Evolutionary conservation across 2,113 vertebrate species (phyloP).

Genomic region (Antigone vipio): DNA sequence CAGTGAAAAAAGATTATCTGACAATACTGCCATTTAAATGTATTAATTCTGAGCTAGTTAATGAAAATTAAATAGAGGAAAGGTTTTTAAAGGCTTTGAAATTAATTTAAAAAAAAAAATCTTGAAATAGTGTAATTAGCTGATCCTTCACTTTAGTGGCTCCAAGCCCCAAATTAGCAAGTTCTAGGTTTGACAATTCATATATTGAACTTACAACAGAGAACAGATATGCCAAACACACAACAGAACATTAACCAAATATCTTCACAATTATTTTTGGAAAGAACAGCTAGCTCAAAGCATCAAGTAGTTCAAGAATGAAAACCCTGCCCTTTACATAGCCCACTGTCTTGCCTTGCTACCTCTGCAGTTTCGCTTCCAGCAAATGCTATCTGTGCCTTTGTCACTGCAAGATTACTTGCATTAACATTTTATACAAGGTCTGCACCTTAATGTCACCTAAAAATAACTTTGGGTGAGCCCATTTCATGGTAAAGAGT

Average conservation of each 20-base stretch:
- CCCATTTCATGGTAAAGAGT: neutral
- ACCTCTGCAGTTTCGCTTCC: neutral
- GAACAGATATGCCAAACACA: neutral
- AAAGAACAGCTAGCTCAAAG: neutral
- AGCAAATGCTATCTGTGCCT: neutral
- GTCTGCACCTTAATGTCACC: neutral
- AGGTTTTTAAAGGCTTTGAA: neutral
- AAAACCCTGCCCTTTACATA: neutral
- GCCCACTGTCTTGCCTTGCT: neutral
- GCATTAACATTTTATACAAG: neutral
- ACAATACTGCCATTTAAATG: neutral
- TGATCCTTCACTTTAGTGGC: neutral
- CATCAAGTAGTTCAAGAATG: neutral
- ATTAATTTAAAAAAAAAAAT: neutral
- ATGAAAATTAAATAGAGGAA: constrained; percentile 11
- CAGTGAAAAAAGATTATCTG: constrained; percentile 1
- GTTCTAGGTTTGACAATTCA: neutral
- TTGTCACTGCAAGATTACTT: neutral
- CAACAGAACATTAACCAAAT: neutral
- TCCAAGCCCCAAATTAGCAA: neutral
- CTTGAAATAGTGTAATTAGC: neutral
- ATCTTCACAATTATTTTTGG: neutral
- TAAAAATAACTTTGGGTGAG: neutral
- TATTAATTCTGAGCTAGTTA: neutral
- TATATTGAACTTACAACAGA: neutral